Conservation (phyloP, 92 coral and sea anemone species). For the Pocillopora grandis region DNA sequence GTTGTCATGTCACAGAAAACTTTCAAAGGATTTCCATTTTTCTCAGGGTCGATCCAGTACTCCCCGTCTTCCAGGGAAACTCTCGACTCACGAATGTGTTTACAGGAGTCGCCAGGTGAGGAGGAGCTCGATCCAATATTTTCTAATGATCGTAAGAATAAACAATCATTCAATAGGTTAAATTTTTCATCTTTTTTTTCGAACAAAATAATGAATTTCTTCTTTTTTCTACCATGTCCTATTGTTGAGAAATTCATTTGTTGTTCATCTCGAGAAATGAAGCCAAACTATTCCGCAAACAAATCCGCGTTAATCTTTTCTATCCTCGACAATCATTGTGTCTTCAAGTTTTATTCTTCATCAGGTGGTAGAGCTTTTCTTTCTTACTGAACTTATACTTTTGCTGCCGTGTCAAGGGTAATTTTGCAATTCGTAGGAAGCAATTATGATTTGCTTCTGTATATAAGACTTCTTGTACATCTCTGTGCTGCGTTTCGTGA, state of each 20-base stretch:
- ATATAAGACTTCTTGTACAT: neutral
- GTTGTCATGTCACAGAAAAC: slow-evolving; percentile 66
- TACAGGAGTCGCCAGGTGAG: slow-evolving; percentile 47
- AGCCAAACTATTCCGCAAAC: too few species aligned
- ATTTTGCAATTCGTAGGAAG: neutral
- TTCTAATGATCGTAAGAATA: neutral
- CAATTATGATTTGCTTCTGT: neutral
- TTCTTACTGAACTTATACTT: too few species aligned
- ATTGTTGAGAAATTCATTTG: too few species aligned
- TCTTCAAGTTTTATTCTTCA: too few species aligned
- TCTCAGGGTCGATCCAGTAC: slow-evolving; percentile 67
- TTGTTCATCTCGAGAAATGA: too few species aligned
- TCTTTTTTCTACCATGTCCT: too few species aligned
- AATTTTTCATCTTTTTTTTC: too few species aligned
- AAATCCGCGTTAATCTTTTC: too few species aligned
- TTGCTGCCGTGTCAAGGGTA: too few species aligned
- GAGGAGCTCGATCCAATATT: slow-evolving; percentile 1
- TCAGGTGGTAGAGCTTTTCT: too few species aligned
- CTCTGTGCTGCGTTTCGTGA: neutral
- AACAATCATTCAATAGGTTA: neutral
- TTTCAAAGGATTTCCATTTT: slow-evolving; percentile 39
- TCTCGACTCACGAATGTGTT: slow-evolving; percentile 48
- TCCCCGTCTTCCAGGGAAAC: slow-evolving; percentile 40
- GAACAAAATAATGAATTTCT: too few species aligned
- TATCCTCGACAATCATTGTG: too few species aligned